Evolutionary conservation across 1,140 invertebrate species (phyloP).

Genomic region (Vollenhovia emeryi): DNA sequence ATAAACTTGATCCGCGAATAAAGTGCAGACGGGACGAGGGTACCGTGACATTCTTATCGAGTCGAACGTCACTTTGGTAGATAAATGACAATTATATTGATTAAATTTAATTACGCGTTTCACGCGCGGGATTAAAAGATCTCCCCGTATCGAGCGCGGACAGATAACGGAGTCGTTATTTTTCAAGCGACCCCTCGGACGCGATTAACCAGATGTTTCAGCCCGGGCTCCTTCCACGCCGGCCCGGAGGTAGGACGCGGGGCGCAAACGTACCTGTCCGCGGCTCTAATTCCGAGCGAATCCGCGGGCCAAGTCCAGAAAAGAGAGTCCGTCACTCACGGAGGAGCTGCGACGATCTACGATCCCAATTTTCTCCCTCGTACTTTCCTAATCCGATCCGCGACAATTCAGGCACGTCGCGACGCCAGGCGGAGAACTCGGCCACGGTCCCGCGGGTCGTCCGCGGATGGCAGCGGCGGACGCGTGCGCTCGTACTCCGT

Average conservation of each 20-base stretch:
- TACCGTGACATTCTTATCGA: neutral
- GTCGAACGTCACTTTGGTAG: neutral
- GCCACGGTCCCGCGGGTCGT: too few species aligned
- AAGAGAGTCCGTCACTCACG: neutral
- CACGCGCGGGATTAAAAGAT: neutral
- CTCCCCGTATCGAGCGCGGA: neutral
- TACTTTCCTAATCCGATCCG: neutral
- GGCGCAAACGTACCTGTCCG: constrained; percentile 24
- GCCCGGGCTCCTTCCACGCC: too few species aligned
- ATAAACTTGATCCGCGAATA: neutral
- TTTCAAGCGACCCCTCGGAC: neutral
- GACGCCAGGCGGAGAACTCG: neutral
- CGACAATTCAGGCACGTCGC: neutral
- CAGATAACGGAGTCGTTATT: constrained; percentile 36
- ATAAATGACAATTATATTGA: neutral
- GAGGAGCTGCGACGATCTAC: neutral
- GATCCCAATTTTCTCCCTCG: neutral
- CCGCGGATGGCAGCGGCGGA: constrained; percentile 7
- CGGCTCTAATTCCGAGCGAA: neutral
- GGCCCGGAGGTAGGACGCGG: neutral
- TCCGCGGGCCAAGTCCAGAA: neutral
- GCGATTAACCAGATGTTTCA: neutral
- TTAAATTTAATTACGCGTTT: neutral
- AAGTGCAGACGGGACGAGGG: neutral
- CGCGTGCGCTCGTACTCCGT: constrained; percentile 15